Evolutionary conservation across 2,888 invertebrate species (phyloP), one percentile per base, ranked within the genome.

Genomic region (Julus scanicus): DNA sequence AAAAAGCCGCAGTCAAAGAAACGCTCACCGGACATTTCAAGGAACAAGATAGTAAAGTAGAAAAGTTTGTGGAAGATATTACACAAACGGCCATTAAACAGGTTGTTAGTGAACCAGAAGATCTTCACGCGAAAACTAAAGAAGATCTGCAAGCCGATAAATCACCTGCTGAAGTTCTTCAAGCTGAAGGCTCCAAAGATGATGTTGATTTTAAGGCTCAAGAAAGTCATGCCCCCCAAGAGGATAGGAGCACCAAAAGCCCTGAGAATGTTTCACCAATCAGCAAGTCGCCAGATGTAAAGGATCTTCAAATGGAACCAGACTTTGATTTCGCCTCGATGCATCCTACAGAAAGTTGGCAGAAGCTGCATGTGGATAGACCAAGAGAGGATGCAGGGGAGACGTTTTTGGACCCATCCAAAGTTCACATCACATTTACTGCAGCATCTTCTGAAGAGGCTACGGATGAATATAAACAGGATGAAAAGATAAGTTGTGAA

Each of bases 21-120:
- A 89, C 88, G 48, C 87, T 63, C 63, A 71, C 88, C 13, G 86
- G 89, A 63, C 49, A 88, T 88, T 53, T 88, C 40, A 86, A 53
- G 49, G 83, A 29, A 8, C 89, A 63, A 85, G 40, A 48, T 13
- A 57, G 86, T 57, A 53, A 53, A 37, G 86, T 63, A 17, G 86
- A 63, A 40, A 40, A 86, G 53, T 40, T 53, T 29, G 63, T 86
- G 9, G 63, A 63, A 29, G 86, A 63, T 53, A 48, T 86, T 29
- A 86, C 53, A 17, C 57, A 86, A 13, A 63, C 86, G 1, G 63
- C 63, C 57, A 86, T 57, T 11, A 63, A 86, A 11, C 39, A 57
- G 39, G 63, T 63, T 3, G 57, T 57, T 29, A 39, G 49, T 9
- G 57, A 86, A 37, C 44, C 53, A 39, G 85, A 48, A 83, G 53